Evolutionary conservation across 35 echinoderm and acorn worm genomes (phyloP).

Genomic region (Ptychodera flava): DNA sequence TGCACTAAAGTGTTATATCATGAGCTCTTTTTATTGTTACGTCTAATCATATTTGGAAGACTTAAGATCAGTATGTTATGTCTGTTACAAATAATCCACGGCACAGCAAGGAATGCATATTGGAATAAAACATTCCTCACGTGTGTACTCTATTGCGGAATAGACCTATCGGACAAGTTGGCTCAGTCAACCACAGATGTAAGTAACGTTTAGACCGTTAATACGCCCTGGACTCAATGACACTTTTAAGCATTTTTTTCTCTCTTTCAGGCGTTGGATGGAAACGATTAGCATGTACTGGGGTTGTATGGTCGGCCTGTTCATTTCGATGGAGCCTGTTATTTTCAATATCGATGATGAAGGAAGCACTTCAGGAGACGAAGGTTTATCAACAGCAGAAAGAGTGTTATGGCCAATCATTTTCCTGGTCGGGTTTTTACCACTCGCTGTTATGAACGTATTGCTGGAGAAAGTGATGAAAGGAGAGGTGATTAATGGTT

Average conservation of each 20-base stretch:
- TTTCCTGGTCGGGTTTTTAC: constrained; percentile 83
- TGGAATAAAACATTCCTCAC: background rate
- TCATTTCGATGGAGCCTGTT: constrained; percentile 84
- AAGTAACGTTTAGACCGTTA: background rate
- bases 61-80: no score
- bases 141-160: background rate
- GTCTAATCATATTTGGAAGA: no score
- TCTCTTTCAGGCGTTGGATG: constrained; percentile 59
- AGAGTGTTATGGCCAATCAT: constrained; percentile 75
- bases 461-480: constrained; percentile 76
- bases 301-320: constrained; percentile 82
- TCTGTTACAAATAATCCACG: background rate
- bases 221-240: no score
- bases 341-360: constrained; percentile 58
- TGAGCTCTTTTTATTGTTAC: no score
- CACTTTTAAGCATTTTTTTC: no score
- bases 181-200: background rate
- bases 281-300: constrained; percentile 76
- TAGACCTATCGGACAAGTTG: background rate
- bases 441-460: constrained; percentile 68
- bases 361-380: background rate
- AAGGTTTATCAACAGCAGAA: background rate
- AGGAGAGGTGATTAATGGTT: constrained; percentile 46
- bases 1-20: no score
- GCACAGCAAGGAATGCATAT: background rate